phyloP scores from a whole-genome alignment of 2,113 vertebrate genomes.

The Phyllopteryx taeniolatus region DNA sequence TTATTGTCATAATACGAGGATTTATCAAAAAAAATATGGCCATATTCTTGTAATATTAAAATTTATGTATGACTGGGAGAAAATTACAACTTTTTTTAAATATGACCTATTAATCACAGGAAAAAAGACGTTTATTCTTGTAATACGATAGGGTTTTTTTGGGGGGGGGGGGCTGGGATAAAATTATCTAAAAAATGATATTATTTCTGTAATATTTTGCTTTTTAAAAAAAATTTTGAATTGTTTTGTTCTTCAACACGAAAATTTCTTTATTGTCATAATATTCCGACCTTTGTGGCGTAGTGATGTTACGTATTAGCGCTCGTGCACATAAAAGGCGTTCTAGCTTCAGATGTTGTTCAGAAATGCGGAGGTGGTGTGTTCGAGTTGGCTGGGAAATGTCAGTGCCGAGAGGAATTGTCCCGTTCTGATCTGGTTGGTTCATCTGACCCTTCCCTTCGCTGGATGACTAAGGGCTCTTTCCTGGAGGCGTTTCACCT shows the following conservation, averaged over 20 bases:
- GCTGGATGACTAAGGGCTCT: constrained; percentile 33
- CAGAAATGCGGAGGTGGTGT: constrained; percentile 56
- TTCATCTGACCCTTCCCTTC: constrained; percentile 49
- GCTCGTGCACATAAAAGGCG: constrained; percentile 34
- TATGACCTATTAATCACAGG: too few species aligned
- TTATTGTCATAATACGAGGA: too few species aligned
- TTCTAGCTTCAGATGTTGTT: constrained; percentile 54
- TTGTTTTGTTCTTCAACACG: background rate
- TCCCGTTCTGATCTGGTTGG: constrained; percentile 66
- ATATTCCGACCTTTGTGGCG: background rate
- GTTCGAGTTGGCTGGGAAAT: constrained; percentile 62
- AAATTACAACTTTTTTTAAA: too few species aligned
- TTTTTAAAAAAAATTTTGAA: background rate
- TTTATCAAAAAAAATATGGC: too few species aligned
- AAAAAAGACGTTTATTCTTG: too few species aligned
- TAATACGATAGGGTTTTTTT: too few species aligned
- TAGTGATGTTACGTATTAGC: background rate
- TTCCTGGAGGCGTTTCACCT: constrained; percentile 63
- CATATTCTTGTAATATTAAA: too few species aligned
- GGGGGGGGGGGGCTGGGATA: too few species aligned
- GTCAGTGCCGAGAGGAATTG: constrained; percentile 62
- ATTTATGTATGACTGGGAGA: too few species aligned
- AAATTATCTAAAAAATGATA: too few species aligned
- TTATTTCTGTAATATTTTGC: background rate
- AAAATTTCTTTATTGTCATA: background rate